Conservation (phyloP, 2,888 invertebrate species). For the Conchocele bisecta region DNA sequence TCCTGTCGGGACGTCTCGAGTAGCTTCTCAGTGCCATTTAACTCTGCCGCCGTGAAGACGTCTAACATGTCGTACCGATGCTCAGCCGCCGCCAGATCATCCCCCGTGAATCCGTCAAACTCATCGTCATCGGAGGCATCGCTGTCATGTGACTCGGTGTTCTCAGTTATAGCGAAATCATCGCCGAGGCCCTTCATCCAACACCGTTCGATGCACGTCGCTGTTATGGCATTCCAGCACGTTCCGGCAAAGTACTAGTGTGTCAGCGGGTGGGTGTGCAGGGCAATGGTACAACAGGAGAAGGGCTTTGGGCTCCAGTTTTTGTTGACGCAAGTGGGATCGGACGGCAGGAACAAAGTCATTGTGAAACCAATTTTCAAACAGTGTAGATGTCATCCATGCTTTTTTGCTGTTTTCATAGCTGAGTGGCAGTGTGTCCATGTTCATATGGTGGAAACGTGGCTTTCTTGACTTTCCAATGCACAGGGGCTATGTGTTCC, state of each 20-base stretch:
- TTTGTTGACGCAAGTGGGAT: conserved; percentile 1
- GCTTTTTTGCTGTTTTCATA: conserved; percentile 4
- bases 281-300: conserved; percentile 24
- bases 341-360: conserved; percentile 25
- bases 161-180: not conserved
- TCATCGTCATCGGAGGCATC: not conserved
- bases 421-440: not conserved
- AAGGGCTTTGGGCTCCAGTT: conserved; percentile 3
- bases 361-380: conserved; percentile 23
- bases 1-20: not conserved
- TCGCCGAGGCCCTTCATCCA: conserved; percentile 1
- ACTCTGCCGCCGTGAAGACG: too few species aligned
- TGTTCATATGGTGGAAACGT: conserved; percentile 22
- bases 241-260: too few species aligned
- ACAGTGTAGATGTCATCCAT: conserved; percentile 15
- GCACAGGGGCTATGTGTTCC: conserved; percentile 15
- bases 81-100: not conserved
- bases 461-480: conserved; percentile 8
- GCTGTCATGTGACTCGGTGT: not conserved
- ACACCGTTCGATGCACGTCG: not conserved
- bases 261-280: conserved; percentile 6
- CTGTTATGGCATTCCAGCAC: not conserved
- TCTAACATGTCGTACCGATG: too few species aligned
- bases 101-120: conserved; percentile 6
- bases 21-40: too few species aligned